Evolutionary conservation across 2,888 invertebrate species (phyloP).

Genomic region (Agrotis segetum): DNA sequence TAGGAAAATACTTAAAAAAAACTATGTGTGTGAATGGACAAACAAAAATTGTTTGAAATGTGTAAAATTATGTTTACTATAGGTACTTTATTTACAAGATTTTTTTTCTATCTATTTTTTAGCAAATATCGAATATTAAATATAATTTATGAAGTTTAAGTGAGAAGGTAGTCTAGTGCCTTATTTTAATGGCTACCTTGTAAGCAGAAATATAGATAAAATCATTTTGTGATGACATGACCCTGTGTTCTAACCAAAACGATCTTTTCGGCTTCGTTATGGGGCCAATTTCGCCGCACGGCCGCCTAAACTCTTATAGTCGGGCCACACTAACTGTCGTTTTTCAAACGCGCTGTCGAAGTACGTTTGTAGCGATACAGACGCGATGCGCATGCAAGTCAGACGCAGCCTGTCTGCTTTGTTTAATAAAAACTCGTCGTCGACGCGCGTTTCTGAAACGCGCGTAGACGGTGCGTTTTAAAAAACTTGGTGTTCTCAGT

Average conservation of each 20-base stretch:
- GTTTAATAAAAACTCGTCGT: no score
- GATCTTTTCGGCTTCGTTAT: neutral
- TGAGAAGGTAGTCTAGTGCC: conserved; percentile 29
- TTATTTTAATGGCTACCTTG: conserved; percentile 18
- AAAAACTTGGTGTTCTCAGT: no score
- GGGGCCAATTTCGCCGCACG: no score
- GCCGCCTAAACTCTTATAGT: no score
- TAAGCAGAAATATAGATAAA: conserved; percentile 14
- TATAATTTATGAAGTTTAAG: conserved; percentile 49
- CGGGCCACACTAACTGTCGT: no score
- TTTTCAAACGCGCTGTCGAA: no score
- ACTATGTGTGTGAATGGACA: conserved; percentile 14
- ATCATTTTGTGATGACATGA: conserved; percentile 3
- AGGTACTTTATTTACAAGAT: conserved; percentile 56
- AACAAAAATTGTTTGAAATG: conserved; percentile 13
- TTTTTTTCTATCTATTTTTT: conserved; percentile 33
- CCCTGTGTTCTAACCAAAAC: neutral
- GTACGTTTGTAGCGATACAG: no score
- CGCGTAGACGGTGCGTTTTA: no score
- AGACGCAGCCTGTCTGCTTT: no score
- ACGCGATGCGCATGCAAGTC: no score
- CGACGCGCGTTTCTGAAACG: no score
- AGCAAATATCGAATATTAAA: conserved; percentile 49
- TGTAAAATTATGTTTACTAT: conserved; percentile 29
- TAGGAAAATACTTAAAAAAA: conserved; percentile 15